phyloP scores from a whole-genome alignment of 1,140 invertebrate genomes.

The Neomicropteryx cornuta region DNA sequence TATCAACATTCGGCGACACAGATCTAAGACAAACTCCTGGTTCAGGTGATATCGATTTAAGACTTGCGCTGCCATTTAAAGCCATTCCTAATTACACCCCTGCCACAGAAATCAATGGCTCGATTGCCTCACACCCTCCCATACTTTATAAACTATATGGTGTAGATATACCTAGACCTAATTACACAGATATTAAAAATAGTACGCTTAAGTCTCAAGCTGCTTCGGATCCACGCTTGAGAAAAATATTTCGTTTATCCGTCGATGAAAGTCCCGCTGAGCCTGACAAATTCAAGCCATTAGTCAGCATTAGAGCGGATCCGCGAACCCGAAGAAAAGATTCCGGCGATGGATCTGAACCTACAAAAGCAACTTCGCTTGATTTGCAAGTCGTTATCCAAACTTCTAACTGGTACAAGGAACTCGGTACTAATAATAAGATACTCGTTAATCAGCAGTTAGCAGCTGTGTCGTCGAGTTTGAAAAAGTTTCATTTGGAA shows the following conservation, averaged over 20 bases:
- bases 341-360: slow-evolving; percentile 18
- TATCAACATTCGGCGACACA: slow-evolving; percentile 38
- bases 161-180: slow-evolving; percentile 58
- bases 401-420: slow-evolving; percentile 52
- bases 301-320: slow-evolving; percentile 31
- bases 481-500: slow-evolving; percentile 44
- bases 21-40: slow-evolving; percentile 37
- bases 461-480: slow-evolving; percentile 43
- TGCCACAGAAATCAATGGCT: slow-evolving; percentile 75
- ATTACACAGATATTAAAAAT: slow-evolving; percentile 62
- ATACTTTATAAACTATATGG: slow-evolving; percentile 54
- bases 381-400: slow-evolving; percentile 45
- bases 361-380: slow-evolving; percentile 34
- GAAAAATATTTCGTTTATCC: slow-evolving; percentile 58
- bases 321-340: slow-evolving; percentile 45
- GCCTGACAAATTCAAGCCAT: slow-evolving; percentile 28
- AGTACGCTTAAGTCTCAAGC: slow-evolving; percentile 58
- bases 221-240: slow-evolving; percentile 55
- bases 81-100: slow-evolving; percentile 65
- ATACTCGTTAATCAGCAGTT: slow-evolving; percentile 54
- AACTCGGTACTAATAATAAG: slow-evolving; percentile 53
- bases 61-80: slow-evolving; percentile 64
- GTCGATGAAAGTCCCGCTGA: slow-evolving; percentile 43
- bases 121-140: slow-evolving; percentile 61
- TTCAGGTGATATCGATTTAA: slow-evolving; percentile 59